Evolutionary conservation across 1,140 invertebrate species (phyloP), one percentile per base, ranked within the genome.

Genomic region (Ooceraea biroi): DNA sequence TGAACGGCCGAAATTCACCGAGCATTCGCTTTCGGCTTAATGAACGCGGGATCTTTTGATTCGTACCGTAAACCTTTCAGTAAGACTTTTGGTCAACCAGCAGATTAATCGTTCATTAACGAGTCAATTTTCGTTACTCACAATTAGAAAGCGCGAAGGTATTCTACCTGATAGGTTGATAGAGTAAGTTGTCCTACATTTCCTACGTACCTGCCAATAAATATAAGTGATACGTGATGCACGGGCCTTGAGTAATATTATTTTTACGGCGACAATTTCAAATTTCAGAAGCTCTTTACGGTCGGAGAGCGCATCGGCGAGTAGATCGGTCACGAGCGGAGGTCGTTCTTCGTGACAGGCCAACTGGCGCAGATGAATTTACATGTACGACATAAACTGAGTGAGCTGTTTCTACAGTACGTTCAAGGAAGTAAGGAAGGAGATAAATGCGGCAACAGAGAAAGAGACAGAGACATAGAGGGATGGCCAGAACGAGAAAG

Each of bases 321-420:
- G 68, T 71, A 87, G 65, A 78, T 88, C 82, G 86, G 86, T 82
- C 85, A 85, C 89, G 86, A 91, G 89, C 87, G 87, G 71, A 87
- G 85, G 84, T 87, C 78, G 71, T 86, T 86, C 57, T 46, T 69
- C 86, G 78, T 76, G 71, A 76, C 84, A 72, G 72, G 66, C 80
- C 86, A 87, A 87, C 85, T 87, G 85, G 66, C 80, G 86, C 86
- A 50, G 86, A 87, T 87, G 86, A 88, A 88, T 88, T 88, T 88
- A 88, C 85, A 88, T 88, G 86, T 82, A 80, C 86, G 91, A 88
- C 90, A 90, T 90, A 92, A 93, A 92, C 89, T 90, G 86, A 87
- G 85, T 74, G 82, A 87, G 86, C 48, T 80, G 85, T 87, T 88
- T 80, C 86, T 87, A 66, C 73, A 84, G 82, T 71, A 60, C 83